Evolutionary conservation across 2,888 invertebrate genomes (phyloP), one percentile per base, ranked within the genome.

Genomic region (Rhimphoctona megacephalus): DNA sequence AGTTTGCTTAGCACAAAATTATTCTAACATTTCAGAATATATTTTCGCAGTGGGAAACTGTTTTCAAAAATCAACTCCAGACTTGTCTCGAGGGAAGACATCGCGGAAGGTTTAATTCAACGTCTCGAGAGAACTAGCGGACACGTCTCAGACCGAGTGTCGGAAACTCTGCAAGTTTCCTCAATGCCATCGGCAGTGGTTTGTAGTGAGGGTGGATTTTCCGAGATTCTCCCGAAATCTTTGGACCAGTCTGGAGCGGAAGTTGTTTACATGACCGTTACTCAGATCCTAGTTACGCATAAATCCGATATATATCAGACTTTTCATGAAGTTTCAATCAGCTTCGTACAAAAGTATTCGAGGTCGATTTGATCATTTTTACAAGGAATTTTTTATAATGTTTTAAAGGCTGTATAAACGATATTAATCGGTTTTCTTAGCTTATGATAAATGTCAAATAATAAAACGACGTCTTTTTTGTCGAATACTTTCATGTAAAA

Each of bases 221-320:
- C 57, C 30, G n/a, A 70, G 79, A 61, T 70, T 61, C 5, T 19
- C 14, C 43, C 72, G 49, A 49, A 64, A 64, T 79, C 30, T 76
- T 57, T 64, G 52, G 64, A 79, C 67, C 49, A n/a, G 78, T 43
- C 66, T 85, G 30, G 46, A 74, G 57, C 81, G 81, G 78, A 90
- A 89, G 90, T 91, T 91, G 90, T 91, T 91, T 91, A 91, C 91
- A 88, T 88, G 89, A 89, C 89, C 64, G 46, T 69, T 78, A 25
- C 57, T 46, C 46, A 64, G 79, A 85, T 85, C 57, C 54, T 73
- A n/a, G 78, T 74, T 82, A 30, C 19, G 52, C 66, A 57, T 73
- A 57, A n/a, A 70, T 39, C 52, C 46, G 49, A 14, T 36, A 64
- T 72, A 19, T 61, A 49, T 30, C 73, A 7, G 36, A 36, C 30